These are phyloP conservation scores for Aleiodes leptofemur DNA, from an alignment of 2,888 invertebrate genomes.

Conservation along the genomic window DNA sequence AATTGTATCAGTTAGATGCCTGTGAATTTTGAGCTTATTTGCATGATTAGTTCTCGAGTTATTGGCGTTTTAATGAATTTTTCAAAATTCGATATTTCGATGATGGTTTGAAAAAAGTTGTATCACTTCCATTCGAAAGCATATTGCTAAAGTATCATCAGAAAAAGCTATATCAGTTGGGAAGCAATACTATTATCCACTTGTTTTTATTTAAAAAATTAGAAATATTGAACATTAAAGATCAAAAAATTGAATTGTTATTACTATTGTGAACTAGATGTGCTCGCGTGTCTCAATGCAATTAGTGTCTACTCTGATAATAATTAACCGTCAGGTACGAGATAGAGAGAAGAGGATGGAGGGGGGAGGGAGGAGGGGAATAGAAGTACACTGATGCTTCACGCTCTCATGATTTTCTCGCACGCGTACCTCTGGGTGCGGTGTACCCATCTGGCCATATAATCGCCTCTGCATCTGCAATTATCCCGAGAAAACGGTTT, in stretches of 20 bases:
- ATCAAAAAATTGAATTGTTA: neutral
- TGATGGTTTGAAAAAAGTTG: too few relatives aligned
- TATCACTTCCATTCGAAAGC: too few relatives aligned
- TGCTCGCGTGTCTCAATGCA: slow-evolving; percentile 26
- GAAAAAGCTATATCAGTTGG: too few relatives aligned
- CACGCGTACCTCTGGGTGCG: slow-evolving; percentile 35
- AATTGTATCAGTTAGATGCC: too few relatives aligned
- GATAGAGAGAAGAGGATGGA: neutral
- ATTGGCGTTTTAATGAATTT: too few relatives aligned
- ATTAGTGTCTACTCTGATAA: slow-evolving; percentile 29
- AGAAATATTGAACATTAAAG: too few relatives aligned
- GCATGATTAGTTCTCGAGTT: too few relatives aligned
- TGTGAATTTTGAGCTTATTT: too few relatives aligned
- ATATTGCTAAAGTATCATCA: too few relatives aligned
- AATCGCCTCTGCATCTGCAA: slow-evolving; percentile 49
- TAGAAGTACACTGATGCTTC: slow-evolving; percentile 41
- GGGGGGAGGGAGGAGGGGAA: neutral
- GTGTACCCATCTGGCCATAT: slow-evolving; percentile 36
- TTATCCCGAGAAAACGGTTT: slow-evolving; percentile 53
- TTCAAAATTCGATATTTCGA: too few relatives aligned
- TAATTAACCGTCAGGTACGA: slow-evolving; percentile 20
- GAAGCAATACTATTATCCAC: too few relatives aligned
- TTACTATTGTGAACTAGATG: neutral
- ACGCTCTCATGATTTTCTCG: slow-evolving; percentile 58
- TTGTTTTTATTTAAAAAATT: too few relatives aligned